Base-by-base conservation (phyloP, 1,140 invertebrate genomes). In the Elymnias hypermnestra region DNA sequence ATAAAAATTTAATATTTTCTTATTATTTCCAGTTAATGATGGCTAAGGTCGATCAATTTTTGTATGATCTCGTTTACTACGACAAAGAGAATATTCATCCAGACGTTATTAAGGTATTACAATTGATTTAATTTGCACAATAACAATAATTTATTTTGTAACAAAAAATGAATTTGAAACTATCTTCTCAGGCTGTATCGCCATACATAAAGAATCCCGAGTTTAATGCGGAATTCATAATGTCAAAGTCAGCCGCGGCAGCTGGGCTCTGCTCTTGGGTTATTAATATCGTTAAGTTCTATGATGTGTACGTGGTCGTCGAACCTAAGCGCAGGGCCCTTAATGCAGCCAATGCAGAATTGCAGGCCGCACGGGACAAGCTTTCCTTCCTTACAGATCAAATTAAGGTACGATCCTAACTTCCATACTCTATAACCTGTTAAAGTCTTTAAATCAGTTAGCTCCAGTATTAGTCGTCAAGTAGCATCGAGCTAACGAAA, bases 51-150 rank as follows among this genome's bases (percentile, higher is more conserved):
- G 96, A 98, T 85, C 89, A 92, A 52, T 98, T 99, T 81, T 82
- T 99, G 15, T 89, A 93, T 55, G 91, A 93, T 54, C 86, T 99
- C 10, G 90, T 94, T 12, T 94, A 94, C 69, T 98, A 97, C 65
- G 94, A 98, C 72, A 98, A 98, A 76, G 96, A 98, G 76, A 95
- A 97, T 70, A 98, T 98, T 72, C 94, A 93, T 64, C 92, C 95
- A 0, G 93, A 95, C 57, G 90, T 96, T 31, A 91, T 96, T 4
- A 96, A 95, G 86, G 93, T 86, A 69, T 31, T n/a, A n/a, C n/a
- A n/a, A n/a, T n/a, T n/a, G n/a, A n/a, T n/a, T n/a, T n/a, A n/a
- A n/a, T n/a, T n/a, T n/a, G n/a, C n/a, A n/a, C n/a, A n/a, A n/a
- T n/a, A n/a, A n/a, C n/a, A n/a, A n/a, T n/a, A n/a, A n/a, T n/a